Percentiles rank a stretch among this genome's conserved stretches.
These are phyloP conservation scores for Cinara cedri DNA, from an alignment of 2,888 invertebrate species.

Conservation along the genomic window DNA sequence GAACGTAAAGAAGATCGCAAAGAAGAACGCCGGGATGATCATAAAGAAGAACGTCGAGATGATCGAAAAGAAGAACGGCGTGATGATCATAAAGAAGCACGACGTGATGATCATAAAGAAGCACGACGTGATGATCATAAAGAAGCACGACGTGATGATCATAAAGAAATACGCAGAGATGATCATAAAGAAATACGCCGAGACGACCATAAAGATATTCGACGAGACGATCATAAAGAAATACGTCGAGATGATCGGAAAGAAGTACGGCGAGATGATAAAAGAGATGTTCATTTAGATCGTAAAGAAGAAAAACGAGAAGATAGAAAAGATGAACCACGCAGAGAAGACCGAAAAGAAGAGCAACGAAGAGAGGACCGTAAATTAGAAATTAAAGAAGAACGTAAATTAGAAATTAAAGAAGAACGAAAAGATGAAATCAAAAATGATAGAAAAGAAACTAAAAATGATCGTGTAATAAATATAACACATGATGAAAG, in stretches of 20 bases:
- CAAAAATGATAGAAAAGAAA: slow-evolving; percentile 62
- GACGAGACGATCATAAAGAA: slow-evolving; percentile 30
- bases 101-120: slow-evolving; percentile 31
- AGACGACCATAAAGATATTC: slow-evolving; percentile 25
- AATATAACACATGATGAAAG: slow-evolving; percentile 66
- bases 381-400: slow-evolving; percentile 3
- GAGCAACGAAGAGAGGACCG: slow-evolving; percentile 24
- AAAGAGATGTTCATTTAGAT: slow-evolving; percentile 9
- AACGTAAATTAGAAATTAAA: slow-evolving; percentile 60
- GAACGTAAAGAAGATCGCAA: slow-evolving; percentile 8
- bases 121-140: slow-evolving; percentile 5
- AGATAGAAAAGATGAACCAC: background rate
- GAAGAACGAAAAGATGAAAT: slow-evolving; percentile 60
- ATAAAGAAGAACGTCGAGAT: slow-evolving; percentile 21
- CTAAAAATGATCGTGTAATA: slow-evolving; percentile 30
- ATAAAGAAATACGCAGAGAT: slow-evolving; percentile 22
- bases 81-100: slow-evolving; percentile 33
- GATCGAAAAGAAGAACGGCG: background rate
- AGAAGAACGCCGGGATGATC: slow-evolving; percentile 29
- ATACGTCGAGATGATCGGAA: slow-evolving; percentile 4
- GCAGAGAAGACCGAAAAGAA: slow-evolving; percentile 11
- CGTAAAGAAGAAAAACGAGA: slow-evolving; percentile 12
- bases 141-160: slow-evolving; percentile 30
- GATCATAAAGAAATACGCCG: background rate
- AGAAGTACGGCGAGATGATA: slow-evolving; percentile 33